Conservation (phyloP, 1,140 invertebrate species). For the Solen grandis region DNA sequence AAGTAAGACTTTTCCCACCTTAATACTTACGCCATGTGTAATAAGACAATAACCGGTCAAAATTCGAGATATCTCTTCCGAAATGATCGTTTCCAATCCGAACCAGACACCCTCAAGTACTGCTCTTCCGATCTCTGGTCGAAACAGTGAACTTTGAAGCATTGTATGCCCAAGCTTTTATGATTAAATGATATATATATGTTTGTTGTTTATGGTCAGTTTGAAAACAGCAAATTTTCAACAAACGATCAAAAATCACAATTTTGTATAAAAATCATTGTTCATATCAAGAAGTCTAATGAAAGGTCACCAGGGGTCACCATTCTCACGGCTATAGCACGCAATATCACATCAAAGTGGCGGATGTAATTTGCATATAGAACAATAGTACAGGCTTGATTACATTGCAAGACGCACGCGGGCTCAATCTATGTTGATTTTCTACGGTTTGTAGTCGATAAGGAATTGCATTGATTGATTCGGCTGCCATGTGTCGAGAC, state of each 20-base stretch:
- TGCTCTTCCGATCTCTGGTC: no score
- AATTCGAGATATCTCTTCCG: no score
- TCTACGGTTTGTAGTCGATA: not conserved
- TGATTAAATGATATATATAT: no score
- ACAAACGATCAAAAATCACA: conserved; percentile 2
- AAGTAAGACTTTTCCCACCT: no score
- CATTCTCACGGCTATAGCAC: not conserved
- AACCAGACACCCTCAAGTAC: no score
- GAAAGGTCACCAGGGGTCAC: not conserved
- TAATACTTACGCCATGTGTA: no score
- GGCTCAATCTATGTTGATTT: conserved; percentile 6
- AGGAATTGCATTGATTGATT: conserved; percentile 24
- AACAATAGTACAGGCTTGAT: conserved; percentile 20
- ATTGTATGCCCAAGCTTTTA: no score
- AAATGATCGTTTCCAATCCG: no score
- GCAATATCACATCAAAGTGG: conserved; percentile 2
- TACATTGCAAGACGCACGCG: conserved; percentile 8
- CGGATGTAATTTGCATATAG: conserved; percentile 31
- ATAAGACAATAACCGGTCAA: no score
- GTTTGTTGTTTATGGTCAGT: not conserved
- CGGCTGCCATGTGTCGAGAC: not conserved
- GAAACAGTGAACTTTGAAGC: no score
- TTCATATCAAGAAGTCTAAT: no score
- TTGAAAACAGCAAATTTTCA: conserved; percentile 18
- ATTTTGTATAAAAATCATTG: no score